Conservation (phyloP, 2,797 vertebrate genomes). For the Premnoplex brunnescens region DNA sequence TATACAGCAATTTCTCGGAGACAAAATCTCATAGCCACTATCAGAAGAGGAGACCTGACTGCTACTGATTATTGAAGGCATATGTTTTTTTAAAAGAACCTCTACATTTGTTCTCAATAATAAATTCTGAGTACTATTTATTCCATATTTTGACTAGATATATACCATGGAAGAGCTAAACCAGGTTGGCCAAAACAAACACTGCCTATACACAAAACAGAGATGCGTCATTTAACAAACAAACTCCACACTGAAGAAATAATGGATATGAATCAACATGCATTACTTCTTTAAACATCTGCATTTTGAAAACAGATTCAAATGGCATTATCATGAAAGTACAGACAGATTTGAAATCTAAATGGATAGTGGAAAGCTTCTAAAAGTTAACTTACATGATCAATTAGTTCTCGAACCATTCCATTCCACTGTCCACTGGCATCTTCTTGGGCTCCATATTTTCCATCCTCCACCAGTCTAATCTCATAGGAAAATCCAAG, state of each 20-base stretch:
- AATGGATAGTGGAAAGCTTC: background rate
- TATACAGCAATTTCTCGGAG: background rate
- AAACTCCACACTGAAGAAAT: background rate
- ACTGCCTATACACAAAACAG: background rate
- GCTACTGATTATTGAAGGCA: background rate
- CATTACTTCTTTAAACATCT: background rate
- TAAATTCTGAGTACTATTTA: background rate
- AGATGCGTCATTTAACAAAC: background rate
- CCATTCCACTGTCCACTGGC: conserved; percentile 96
- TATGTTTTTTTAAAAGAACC: background rate
- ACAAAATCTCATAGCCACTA: background rate
- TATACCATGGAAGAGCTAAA: background rate
- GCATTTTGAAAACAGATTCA: background rate
- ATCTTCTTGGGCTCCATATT: conserved; percentile 95
- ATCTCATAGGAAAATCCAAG: conserved; percentile 96
- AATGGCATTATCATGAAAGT: background rate
- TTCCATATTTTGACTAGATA: background rate
- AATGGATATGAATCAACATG: background rate
- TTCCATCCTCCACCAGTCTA: conserved; percentile 92
- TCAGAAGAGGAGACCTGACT: background rate
- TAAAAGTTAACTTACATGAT: conserved; percentile 87
- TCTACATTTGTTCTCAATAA: background rate
- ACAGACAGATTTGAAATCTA: background rate
- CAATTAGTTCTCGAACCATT: conserved; percentile 95
- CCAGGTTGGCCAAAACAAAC: background rate